phyloP scores from a whole-genome alignment of 2,888 invertebrate genomes.

The Tachina grossa region DNA sequence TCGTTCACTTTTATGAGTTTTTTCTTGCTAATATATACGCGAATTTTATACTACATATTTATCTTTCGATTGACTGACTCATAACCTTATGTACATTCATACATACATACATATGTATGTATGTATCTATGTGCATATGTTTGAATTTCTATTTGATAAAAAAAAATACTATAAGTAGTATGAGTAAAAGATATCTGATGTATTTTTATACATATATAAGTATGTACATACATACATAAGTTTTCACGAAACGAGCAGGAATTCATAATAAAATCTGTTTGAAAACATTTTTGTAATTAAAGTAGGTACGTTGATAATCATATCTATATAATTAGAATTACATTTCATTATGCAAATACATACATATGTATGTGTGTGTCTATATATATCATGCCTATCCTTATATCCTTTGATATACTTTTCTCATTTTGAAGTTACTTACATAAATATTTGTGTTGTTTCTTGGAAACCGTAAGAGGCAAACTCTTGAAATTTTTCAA shows the following conservation, averaged over 20 bases:
- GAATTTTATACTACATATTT: neutral
- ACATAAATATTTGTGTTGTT: too few species aligned
- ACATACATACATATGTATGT: neutral
- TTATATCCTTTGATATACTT: neutral
- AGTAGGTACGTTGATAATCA: conserved; percentile 55
- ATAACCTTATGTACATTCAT: neutral
- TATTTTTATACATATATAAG: neutral
- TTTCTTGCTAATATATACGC: neutral
- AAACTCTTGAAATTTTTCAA: too few species aligned
- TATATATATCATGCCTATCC: neutral
- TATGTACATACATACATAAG: neutral
- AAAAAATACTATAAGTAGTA: neutral
- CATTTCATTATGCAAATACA: neutral
- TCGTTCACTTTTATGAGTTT: conserved; percentile 11
- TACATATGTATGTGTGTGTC: too few species aligned
- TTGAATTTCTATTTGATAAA: conserved; percentile 11
- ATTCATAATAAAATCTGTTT: conserved; percentile 36
- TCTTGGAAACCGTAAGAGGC: too few species aligned
- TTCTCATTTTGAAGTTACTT: too few species aligned
- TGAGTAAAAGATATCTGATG: neutral
- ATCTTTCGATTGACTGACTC: conserved; percentile 15
- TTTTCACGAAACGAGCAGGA: neutral
- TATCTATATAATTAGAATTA: conserved; percentile 59
- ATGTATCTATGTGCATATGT: neutral
- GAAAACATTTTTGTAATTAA: conserved; percentile 56